Conservation (phyloP, 2,797 vertebrate genomes). For the Hyperoplus immaculatus region DNA sequence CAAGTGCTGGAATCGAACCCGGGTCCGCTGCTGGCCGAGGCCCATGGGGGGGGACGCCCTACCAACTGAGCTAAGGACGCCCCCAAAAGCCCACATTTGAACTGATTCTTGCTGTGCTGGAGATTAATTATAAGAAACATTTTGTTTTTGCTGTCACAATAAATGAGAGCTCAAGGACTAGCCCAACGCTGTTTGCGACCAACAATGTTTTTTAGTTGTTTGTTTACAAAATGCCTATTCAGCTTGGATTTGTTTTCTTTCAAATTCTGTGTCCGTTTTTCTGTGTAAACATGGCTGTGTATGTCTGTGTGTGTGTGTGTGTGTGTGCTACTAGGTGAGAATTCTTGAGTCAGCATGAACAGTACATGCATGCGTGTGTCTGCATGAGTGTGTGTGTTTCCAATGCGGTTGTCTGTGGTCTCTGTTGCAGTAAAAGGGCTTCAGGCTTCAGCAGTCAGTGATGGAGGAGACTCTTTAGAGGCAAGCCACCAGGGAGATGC, state of each 20-base stretch:
- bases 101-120: background rate
- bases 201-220: constrained; percentile 28
- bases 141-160: constrained; percentile 44
- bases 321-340: constrained; percentile 19
- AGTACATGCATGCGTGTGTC: constrained; percentile 33
- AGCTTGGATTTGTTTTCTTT: constrained; percentile 46
- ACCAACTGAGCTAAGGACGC: too few relatives aligned
- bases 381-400: constrained; percentile 39
- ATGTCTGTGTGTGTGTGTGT: constrained; percentile 8
- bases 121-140: background rate
- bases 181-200: constrained; percentile 24
- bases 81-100: background rate
- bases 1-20: too few relatives aligned
- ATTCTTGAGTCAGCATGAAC: constrained; percentile 66
- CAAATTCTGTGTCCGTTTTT: constrained; percentile 36
- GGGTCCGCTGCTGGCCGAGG: too few relatives aligned
- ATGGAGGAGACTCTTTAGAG: constrained; percentile 82
- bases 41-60: too few relatives aligned
- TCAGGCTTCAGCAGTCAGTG: constrained; percentile 77
- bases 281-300: background rate
- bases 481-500: constrained; percentile 69
- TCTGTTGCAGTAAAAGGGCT: constrained; percentile 70
- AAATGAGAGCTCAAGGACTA: constrained; percentile 38
- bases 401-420: constrained; percentile 51
- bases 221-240: constrained; percentile 59